Percentiles rank a stretch among this genome's conserved stretches.
Conservation (phyloP, 1,140 invertebrate genomes). For the Drosophila watanabei region DNA sequence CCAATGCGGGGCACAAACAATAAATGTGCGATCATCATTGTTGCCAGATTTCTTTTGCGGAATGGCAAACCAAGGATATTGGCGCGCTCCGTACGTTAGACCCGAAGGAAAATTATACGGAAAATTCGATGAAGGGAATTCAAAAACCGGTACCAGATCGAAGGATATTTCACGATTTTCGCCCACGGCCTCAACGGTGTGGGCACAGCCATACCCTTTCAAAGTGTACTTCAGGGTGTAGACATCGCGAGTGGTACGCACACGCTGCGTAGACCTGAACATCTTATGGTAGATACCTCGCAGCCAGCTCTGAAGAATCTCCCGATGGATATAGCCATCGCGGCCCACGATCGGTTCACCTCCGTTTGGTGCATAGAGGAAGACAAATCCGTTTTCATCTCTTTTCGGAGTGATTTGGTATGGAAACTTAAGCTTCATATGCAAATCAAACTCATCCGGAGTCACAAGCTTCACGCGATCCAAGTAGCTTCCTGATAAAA, state of each 20-base stretch:
- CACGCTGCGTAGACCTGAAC: neutral
- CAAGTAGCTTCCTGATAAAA: conserved; percentile 45
- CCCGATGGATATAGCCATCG: conserved; percentile 4
- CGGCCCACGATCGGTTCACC: neutral
- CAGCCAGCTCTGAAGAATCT: conserved; percentile 24
- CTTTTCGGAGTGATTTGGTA: neutral
- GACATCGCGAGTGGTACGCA: no score
- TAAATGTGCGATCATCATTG: conserved; percentile 28
- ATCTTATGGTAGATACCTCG: conserved; percentile 10
- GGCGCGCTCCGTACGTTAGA: neutral
- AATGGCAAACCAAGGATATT: conserved; percentile 29
- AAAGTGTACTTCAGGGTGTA: conserved; percentile 19
- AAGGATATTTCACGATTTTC: conserved; percentile 11
- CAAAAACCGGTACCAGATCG: conserved; percentile 39
- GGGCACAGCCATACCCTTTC: conserved; percentile 33
- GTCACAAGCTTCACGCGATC: conserved; percentile 39
- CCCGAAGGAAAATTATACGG: neutral
- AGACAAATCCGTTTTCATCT: conserved; percentile 17
- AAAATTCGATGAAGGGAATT: conserved; percentile 7
- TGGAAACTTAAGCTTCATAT: conserved; percentile 20
- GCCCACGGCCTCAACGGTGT: conserved; percentile 17
- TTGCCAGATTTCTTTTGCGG: conserved; percentile 19
- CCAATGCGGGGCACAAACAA: conserved; percentile 49
- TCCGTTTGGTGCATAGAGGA: neutral
- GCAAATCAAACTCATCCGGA: conserved; percentile 29